Conservation (phyloP, 2,113 vertebrate genomes). For the Indicator maculatus region DNA sequence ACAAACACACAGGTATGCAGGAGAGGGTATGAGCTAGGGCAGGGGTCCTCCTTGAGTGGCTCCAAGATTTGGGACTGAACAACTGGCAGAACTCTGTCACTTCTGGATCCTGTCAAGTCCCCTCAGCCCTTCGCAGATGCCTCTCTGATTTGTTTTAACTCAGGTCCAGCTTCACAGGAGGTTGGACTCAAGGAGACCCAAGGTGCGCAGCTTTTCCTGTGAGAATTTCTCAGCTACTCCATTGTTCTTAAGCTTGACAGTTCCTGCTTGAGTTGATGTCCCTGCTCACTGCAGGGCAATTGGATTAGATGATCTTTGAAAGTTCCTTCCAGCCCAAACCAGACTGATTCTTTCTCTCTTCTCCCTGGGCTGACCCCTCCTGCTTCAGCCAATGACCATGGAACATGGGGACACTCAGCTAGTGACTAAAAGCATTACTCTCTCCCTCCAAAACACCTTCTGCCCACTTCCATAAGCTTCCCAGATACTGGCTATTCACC, state of each 20-base stretch:
- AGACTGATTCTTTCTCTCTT: background rate
- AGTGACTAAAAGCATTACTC: background rate
- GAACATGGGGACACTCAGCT: background rate
- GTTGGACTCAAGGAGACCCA: background rate
- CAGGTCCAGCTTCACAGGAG: background rate
- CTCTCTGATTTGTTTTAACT: background rate
- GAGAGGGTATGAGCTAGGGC: background rate
- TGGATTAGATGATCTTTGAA: too few species aligned
- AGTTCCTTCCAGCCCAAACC: too few species aligned
- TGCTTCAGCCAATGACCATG: background rate
- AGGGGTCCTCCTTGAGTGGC: background rate
- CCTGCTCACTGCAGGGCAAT: too few species aligned
- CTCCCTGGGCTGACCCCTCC: background rate
- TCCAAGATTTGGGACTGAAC: background rate
- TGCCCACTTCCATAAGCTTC: fast-evolving
- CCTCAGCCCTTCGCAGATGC: background rate
- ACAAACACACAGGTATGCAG: background rate
- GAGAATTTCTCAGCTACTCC: background rate
- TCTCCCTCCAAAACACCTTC: background rate
- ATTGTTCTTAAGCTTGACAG: background rate
- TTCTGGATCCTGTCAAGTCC: background rate
- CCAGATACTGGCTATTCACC: background rate
- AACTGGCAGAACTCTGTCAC: background rate
- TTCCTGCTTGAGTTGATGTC: background rate
- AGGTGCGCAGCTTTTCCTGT: background rate